phyloP scores from a whole-genome alignment of 2,113 vertebrate species.

The Symphodus melops region DNA sequence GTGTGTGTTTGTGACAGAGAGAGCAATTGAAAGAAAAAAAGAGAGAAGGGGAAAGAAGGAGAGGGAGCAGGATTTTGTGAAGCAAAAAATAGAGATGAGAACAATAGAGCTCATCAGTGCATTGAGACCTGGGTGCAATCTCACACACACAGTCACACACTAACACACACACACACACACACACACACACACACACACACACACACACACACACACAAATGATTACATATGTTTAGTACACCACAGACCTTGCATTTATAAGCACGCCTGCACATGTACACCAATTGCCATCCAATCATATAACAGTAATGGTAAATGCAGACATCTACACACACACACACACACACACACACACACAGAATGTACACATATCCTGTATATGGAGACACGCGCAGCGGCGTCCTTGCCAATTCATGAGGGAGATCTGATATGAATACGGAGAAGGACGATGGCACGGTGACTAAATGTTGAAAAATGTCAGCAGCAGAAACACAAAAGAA shows the following conservation, averaged over 20 bases:
- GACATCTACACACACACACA: constrained; percentile 16
- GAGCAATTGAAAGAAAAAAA: not conserved
- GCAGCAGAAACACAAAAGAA: constrained; percentile 40
- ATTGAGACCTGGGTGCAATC: constrained; percentile 66
- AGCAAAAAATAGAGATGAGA: constrained; percentile 52
- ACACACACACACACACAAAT: constrained; percentile 14
- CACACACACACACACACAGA: not conserved
- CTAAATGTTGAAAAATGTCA: constrained; percentile 42
- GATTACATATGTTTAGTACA: constrained; percentile 10
- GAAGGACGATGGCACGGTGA: constrained; percentile 27
- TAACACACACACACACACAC: constrained; percentile 5
- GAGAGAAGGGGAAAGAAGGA: constrained; percentile 10
- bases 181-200: not conserved
- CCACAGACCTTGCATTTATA: constrained; percentile 7
- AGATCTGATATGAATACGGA: constrained; percentile 45
- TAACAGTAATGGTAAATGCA: not conserved
- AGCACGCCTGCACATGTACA: constrained; percentile 9
- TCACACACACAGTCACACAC: constrained; percentile 33
- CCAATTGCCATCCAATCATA: constrained; percentile 18
- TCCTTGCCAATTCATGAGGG: constrained; percentile 38
- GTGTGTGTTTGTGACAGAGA: not conserved
- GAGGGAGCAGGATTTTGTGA: constrained; percentile 20
- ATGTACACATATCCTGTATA: constrained; percentile 6
- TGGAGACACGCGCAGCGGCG: not conserved
- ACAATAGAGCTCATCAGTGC: constrained; percentile 79